Evolutionary conservation across 2,113 vertebrate genomes (phyloP).

Genomic region (Saccopteryx leptura): DNA sequence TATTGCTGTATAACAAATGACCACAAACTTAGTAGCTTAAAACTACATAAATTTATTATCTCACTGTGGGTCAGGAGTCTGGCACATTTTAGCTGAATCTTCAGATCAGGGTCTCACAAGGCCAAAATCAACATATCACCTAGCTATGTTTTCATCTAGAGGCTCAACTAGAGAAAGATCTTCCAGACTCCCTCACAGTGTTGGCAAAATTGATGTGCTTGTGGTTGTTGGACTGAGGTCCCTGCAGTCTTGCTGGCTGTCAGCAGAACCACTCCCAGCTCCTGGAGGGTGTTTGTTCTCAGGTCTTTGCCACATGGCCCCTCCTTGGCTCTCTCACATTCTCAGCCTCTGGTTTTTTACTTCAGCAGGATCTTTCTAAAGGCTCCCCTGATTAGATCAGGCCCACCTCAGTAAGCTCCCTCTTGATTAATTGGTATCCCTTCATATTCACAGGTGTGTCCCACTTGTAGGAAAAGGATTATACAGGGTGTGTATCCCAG

Average conservation of each 20-base stretch:
- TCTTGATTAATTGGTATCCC: background rate
- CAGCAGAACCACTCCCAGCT: background rate
- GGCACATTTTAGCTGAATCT: background rate
- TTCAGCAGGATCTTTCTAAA: background rate
- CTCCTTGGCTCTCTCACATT: background rate
- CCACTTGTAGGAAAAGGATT: background rate
- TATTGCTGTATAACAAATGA: background rate
- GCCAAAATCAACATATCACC: background rate
- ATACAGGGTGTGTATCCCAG: accelerated
- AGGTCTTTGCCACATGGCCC: background rate
- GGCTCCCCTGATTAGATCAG: background rate
- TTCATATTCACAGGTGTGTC: background rate
- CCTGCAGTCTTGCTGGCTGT: background rate
- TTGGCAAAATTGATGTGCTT: background rate
- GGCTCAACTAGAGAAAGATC: background rate
- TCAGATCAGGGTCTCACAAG: background rate
- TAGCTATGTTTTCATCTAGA: background rate
- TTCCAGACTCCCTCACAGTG: background rate
- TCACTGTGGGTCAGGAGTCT: background rate
- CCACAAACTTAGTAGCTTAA: background rate
- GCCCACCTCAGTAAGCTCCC: background rate
- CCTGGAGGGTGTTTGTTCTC: background rate
- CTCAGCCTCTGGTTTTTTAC: background rate
- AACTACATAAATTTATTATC: background rate
- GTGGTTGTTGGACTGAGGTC: background rate